A percentile compares a stretch with the other conserved stretches of the same genome.
Evolutionary conservation across 2,797 vertebrate genomes (phyloP).

Genomic region (Poeciliopsis paucimaculata): DNA sequence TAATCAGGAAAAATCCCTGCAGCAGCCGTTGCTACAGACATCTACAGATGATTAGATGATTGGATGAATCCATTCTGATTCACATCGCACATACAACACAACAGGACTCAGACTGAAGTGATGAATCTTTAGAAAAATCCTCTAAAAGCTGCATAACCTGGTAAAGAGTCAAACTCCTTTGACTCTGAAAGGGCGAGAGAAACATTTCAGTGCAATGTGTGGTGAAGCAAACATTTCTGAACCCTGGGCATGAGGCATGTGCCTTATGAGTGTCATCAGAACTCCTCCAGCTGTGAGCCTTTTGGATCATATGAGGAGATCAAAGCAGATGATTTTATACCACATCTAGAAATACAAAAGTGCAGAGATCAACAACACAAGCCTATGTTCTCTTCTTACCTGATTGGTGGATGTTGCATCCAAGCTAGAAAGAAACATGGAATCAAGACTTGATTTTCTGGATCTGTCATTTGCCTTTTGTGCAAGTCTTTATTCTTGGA

Average conservation of each 20-base stretch:
- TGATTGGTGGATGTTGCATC: slow-evolving; percentile 50
- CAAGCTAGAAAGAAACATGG: not conserved
- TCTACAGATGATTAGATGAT: not conserved
- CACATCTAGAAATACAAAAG: slow-evolving; percentile 60
- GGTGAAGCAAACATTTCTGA: slow-evolving; percentile 50
- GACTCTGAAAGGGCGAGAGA: not conserved
- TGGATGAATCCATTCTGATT: not conserved
- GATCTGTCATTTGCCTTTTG: not conserved
- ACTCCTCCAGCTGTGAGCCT: slow-evolving; percentile 71
- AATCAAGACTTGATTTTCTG: not conserved
- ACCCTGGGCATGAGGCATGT: slow-evolving; percentile 68
- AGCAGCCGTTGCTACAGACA: not conserved
- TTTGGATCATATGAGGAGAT: slow-evolving; percentile 79
- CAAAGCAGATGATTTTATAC: slow-evolving; percentile 71
- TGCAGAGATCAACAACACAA: slow-evolving; percentile 46
- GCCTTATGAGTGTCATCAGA: slow-evolving; percentile 64
- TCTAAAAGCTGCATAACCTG: not conserved
- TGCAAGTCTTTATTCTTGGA: not conserved
- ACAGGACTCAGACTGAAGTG: not conserved
- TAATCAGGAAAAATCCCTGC: not conserved
- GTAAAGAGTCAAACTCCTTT: slow-evolving; percentile 1
- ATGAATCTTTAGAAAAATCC: not conserved
- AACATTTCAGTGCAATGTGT: slow-evolving; percentile 13
- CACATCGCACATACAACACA: not conserved
- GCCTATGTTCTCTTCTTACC: slow-evolving; percentile 63